Evolutionary conservation across 2,113 vertebrate species (phyloP).

Genomic region (Galeopterus variegatus): DNA sequence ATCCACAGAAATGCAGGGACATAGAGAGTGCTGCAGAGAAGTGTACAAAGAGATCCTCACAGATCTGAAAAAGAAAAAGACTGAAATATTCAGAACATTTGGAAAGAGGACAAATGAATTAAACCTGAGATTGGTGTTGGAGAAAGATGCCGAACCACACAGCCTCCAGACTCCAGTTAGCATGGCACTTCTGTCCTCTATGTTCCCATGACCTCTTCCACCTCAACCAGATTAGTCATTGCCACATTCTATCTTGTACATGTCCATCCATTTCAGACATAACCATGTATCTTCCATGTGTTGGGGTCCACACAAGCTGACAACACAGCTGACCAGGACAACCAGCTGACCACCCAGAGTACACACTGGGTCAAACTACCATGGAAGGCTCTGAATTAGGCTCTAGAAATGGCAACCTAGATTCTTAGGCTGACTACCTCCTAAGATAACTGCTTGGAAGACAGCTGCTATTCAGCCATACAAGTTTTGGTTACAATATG

Average conservation of each 20-base stretch:
- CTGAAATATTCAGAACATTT: slow-evolving; percentile 5
- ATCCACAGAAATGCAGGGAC: neutral
- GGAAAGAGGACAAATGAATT: neutral
- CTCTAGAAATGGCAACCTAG: slow-evolving; percentile 48
- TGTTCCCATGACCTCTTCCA: neutral
- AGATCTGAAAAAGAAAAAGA: neutral
- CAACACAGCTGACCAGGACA: neutral
- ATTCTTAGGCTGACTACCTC: neutral
- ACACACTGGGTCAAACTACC: neutral
- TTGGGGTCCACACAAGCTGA: slow-evolving; percentile 13
- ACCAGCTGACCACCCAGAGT: neutral
- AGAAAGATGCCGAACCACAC: neutral
- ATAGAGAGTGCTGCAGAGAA: neutral
- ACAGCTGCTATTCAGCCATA: neutral
- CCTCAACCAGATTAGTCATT: neutral
- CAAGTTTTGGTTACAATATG: neutral
- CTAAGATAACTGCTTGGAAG: neutral
- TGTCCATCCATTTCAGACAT: neutral
- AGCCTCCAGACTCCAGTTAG: neutral
- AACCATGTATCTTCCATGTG: neutral
- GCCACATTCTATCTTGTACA: neutral
- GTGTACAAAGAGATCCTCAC: neutral
- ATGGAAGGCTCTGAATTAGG: neutral
- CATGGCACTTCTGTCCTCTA: neutral
- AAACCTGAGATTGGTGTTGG: neutral